Conservation (phyloP, 2,113 vertebrate genomes). For the Euleptes europaea region DNA sequence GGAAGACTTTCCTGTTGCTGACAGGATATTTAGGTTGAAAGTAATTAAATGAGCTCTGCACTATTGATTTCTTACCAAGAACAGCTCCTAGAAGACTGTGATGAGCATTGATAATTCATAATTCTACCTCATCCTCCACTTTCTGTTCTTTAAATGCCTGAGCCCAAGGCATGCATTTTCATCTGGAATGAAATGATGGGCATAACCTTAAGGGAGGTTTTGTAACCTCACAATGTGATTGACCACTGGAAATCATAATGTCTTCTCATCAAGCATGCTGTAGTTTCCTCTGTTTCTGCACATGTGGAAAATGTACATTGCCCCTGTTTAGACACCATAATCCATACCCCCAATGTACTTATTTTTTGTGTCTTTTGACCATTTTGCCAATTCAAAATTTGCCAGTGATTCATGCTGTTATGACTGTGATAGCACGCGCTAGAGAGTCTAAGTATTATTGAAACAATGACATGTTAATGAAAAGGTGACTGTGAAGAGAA, state of each 20-base stretch:
- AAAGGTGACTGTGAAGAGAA: too few relatives aligned
- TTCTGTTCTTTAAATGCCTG: slow-evolving; percentile 38
- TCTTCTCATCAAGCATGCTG: slow-evolving; percentile 3
- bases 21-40: slow-evolving; percentile 69
- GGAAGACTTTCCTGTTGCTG: slow-evolving; percentile 55
- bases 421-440: too few relatives aligned
- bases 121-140: not conserved
- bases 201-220: slow-evolving; percentile 38
- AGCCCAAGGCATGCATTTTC: slow-evolving; percentile 52
- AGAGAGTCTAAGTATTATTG: not conserved
- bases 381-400: not conserved
- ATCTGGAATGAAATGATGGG: slow-evolving; percentile 35
- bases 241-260: slow-evolving; percentile 38
- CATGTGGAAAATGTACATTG: not conserved
- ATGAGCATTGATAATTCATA: slow-evolving; percentile 60
- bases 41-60: slow-evolving; percentile 74
- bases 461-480: too few relatives aligned
- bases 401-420: not conserved
- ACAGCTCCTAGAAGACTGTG: slow-evolving; percentile 52
- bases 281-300: not conserved
- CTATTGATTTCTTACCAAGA: slow-evolving; percentile 69
- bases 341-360: not conserved
- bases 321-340: not conserved
- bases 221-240: slow-evolving; percentile 13
- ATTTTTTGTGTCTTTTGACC: not conserved